Conservation (phyloP, 2,797 vertebrate species). For the Ptychobarbus kaznakovi region DNA sequence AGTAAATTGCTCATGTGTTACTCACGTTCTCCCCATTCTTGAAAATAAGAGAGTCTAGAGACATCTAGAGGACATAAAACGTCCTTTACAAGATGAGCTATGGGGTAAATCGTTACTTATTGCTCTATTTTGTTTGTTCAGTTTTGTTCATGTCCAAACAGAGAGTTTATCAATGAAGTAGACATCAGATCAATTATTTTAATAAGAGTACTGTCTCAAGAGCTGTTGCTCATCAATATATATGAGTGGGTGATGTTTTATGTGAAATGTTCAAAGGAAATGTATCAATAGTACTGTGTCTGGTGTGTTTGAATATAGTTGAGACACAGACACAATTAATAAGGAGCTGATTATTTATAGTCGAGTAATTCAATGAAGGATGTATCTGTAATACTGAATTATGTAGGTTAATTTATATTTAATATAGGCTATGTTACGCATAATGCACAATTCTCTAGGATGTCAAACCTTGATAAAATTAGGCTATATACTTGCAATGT, state of each 20-base stretch:
- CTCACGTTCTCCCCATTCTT: neutral
- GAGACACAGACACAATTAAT: neutral
- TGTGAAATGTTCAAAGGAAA: neutral
- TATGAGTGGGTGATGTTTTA: neutral
- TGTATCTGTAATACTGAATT: neutral
- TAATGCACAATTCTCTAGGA: neutral
- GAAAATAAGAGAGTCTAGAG: slow-evolving; percentile 14
- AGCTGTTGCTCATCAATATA: neutral
- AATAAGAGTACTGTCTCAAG: neutral
- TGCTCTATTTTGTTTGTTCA: neutral
- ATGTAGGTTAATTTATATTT: neutral
- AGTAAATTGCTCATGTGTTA: neutral
- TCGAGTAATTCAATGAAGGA: neutral
- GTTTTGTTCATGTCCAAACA: neutral
- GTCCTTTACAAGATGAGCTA: slow-evolving; percentile 25
- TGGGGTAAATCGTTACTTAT: neutral
- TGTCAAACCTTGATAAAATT: neutral
- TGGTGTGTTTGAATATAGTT: neutral
- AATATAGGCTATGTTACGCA: neutral
- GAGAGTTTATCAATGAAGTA: neutral
- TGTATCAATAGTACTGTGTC: neutral
- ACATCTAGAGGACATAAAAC: slow-evolving; percentile 54
- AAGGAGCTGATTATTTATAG: neutral
- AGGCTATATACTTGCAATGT: neutral
- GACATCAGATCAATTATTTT: neutral